Conservation (phyloP, 2,113 vertebrate genomes). For the Nansenia antarctica region DNA sequence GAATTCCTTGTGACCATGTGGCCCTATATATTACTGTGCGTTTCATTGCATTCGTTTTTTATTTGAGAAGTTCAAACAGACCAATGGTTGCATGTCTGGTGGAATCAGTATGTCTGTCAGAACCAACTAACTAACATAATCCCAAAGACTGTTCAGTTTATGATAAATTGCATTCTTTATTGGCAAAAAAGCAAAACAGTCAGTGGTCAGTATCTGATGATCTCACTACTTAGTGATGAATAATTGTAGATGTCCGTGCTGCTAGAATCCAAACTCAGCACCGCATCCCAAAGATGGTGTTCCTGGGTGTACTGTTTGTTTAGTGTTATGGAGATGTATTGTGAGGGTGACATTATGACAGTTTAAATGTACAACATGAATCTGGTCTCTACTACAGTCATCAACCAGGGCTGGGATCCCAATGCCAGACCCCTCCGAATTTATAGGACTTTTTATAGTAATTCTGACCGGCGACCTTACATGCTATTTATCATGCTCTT, state of each 20-base stretch:
- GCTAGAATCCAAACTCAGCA: neutral
- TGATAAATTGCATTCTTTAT: too few species aligned
- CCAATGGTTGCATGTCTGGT: too few species aligned
- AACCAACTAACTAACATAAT: too few species aligned
- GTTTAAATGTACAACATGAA: conserved; percentile 49
- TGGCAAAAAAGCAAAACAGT: too few species aligned
- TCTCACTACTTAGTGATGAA: too few species aligned
- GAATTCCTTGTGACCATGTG: too few species aligned
- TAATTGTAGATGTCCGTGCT: neutral
- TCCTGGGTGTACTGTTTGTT: conserved; percentile 60
- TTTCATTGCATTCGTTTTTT: too few species aligned
- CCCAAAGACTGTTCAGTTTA: too few species aligned
- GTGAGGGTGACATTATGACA: conserved; percentile 48
- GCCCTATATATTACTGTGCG: too few species aligned
- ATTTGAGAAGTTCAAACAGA: too few species aligned
- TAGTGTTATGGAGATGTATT: conserved; percentile 50
- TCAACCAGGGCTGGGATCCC: conserved; percentile 30
- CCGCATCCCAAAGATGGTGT: conserved; percentile 5
- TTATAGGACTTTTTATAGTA: neutral
- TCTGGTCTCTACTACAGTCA: conserved; percentile 44
- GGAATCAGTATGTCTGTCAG: too few species aligned
- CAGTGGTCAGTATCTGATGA: neutral
- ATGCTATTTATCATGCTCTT: neutral
- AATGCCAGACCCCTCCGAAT: conserved; percentile 44
- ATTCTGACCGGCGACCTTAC: neutral